phyloP scores from a whole-genome alignment of 2,113 vertebrate species.

The Ailurus styani region DNA sequence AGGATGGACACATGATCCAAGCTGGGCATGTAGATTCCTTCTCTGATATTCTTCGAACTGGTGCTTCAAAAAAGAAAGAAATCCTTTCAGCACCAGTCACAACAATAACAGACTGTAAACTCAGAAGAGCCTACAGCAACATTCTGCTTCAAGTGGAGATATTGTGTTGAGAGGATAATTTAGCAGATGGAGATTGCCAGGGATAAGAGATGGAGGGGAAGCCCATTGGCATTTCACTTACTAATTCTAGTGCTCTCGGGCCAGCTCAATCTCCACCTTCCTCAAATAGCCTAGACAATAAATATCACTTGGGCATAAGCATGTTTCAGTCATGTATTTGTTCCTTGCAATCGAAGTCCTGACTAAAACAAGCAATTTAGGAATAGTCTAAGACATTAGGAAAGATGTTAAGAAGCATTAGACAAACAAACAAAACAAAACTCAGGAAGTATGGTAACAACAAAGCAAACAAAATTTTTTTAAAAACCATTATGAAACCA shows the following conservation, averaged over 20 bases:
- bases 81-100: not conserved
- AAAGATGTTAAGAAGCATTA: slow-evolving; percentile 27
- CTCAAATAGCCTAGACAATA: not conserved
- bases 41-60: not conserved
- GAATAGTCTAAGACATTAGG: not conserved
- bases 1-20: not conserved
- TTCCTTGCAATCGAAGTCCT: not conserved
- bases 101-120: not conserved
- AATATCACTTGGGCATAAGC: not conserved
- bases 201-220: not conserved
- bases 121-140: not conserved
- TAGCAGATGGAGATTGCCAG: not conserved
- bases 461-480: not conserved
- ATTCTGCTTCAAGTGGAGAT: not conserved
- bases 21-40: not conserved
- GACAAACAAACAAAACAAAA: not conserved
- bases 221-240: not conserved
- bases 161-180: not conserved
- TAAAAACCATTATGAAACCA: not conserved
- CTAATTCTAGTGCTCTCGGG: not conserved
- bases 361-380: not conserved
- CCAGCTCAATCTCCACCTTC: not conserved
- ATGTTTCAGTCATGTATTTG: not conserved
- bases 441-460: not conserved
- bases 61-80: not conserved